Base-by-base conservation (phyloP, 1,140 invertebrate genomes). In the Cotesia vestalis region DNA sequence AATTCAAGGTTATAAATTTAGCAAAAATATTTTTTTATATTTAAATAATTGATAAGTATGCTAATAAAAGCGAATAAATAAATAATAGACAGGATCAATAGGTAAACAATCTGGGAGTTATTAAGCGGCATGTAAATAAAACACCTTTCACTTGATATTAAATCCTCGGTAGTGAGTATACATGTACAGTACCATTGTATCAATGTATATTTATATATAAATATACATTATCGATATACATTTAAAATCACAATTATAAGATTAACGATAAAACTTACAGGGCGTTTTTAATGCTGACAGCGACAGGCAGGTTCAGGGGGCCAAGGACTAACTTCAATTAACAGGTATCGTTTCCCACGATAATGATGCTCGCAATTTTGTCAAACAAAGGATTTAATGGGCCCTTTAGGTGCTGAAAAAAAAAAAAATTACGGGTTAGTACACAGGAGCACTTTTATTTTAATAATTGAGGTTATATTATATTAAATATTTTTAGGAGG, bases 271-370 rank as follows among this genome's bases (percentile, higher is more conserved):
- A 46, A 6, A 46, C 40, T 46, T 46, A 46, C 5, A 46, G 40
- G 40, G 40, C 40, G 40, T 46, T 46, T 46, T 46, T 46, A 46
- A 46, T 46, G 40, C 40, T 46, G 36, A 20, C 73, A 75, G 40
- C 6, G 40, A 46, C 40, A 46, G 40, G 40, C 40, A 46, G 74
- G 72, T 72, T 78, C 76, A 78, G n/a, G 73, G 46, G 75, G 78
- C 69, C 78, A 79, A 79, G 78, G 78, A 76, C 75, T 76, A 53
- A 9, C 40, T 6, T 64, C 38, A 3, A 66, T 51, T 14, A 17
- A 66, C n/a, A 35, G 20, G 12, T 61, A 57, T 59, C 71, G 64
- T 73, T 76, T 80, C 79, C 78, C 78, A 80, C 76, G 72, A 66
- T n/a, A 36, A 75, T 71, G 64, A 74, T 79, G 75, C 70, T 72